Evolutionary conservation across 2,888 invertebrate genomes (phyloP), one percentile per base, ranked within the genome.

Genomic region (Thyatira batis): DNA sequence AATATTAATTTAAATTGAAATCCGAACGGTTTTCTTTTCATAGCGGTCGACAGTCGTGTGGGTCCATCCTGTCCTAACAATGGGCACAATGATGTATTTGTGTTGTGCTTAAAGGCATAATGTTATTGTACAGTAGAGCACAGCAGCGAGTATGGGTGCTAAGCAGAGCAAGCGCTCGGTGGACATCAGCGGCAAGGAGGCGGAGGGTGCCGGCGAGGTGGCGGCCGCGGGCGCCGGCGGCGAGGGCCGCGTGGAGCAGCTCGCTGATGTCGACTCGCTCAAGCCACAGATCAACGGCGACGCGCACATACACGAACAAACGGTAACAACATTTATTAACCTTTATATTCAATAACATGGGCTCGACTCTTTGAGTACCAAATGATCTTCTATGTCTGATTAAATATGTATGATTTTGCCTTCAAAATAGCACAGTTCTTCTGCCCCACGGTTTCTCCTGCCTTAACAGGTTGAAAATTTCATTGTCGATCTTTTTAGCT

Each of bases 121-220:
- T 27, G 23, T 28, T 51, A n/a, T 51, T 49, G 39, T 61, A 51
- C 49, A 17, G 43, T 33, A 33, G 59, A 82, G 82, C 74, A 67
- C 74, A 78, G 76, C 76, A 93, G 88, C 85, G 69, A 89, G 75
- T 65, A 97, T 97, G 96, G 96, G 96, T 92, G 96, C 95, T 89
- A 94, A 95, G 93, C 96, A 96, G 93, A 96, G 96, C 91, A 96
- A 96, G 91, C 95, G 96, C 92, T 97, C 96, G 79, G 96, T 96
- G 87, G 96, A 96, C 86, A 96, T 96, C 87, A 96, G 96, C 85
- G 94, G 94, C 74, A 94, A 94, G 87, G 90, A 95, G 93, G 91
- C 90, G 51, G 94, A 94, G 71, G 92, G 92, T 60, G 93, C 94
- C 55, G 93, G 93, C 54, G 94, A 93, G 65, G 93, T 93, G 60